A percentile compares a stretch with the other conserved stretches of the same genome.
Conservation (phyloP, 1,140 invertebrate species). For the Drosophila ambigua region DNA sequence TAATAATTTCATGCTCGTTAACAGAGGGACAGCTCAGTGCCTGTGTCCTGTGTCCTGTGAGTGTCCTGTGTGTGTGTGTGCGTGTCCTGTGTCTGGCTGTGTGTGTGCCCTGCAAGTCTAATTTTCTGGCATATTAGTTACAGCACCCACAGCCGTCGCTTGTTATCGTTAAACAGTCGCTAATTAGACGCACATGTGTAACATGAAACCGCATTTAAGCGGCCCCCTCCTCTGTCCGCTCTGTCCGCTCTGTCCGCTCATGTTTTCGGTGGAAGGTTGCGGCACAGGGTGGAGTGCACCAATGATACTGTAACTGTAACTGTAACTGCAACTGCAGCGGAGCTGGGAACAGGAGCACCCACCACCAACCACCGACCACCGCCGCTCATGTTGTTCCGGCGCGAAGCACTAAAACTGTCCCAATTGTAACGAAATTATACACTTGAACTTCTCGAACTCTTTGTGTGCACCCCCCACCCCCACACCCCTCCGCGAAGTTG, state of each 20-base stretch:
- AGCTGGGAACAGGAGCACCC: slow-evolving; percentile 28
- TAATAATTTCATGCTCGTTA: slow-evolving; percentile 82
- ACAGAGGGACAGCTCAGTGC: slow-evolving; percentile 12
- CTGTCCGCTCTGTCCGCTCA: slow-evolving; percentile 11
- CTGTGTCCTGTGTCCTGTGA: too few species aligned
- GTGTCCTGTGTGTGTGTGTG: slow-evolving; percentile 9
- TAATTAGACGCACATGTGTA: slow-evolving; percentile 82
- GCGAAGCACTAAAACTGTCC: slow-evolving; percentile 80
- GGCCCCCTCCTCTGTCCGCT: slow-evolving; percentile 12
- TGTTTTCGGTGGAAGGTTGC: slow-evolving; percentile 17
- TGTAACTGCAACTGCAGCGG: too few species aligned
- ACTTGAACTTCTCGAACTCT: slow-evolving; percentile 74
- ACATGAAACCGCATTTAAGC: slow-evolving; percentile 79
- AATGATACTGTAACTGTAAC: background rate
- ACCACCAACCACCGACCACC: slow-evolving; percentile 5
- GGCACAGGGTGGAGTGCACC: slow-evolving; percentile 6
- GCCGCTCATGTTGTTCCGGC: slow-evolving; percentile 46
- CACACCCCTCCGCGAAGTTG: background rate
- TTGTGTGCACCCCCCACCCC: background rate
- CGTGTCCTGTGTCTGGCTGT: slow-evolving; percentile 2
- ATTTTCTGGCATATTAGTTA: slow-evolving; percentile 71
- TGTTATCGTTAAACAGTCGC: slow-evolving; percentile 78
- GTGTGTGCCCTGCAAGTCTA: slow-evolving; percentile 15
- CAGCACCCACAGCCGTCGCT: slow-evolving; percentile 44
- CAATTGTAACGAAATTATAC: slow-evolving; percentile 77